Conservation (phyloP, 2,888 invertebrate genomes). For the Xestia sexstrigata region DNA sequence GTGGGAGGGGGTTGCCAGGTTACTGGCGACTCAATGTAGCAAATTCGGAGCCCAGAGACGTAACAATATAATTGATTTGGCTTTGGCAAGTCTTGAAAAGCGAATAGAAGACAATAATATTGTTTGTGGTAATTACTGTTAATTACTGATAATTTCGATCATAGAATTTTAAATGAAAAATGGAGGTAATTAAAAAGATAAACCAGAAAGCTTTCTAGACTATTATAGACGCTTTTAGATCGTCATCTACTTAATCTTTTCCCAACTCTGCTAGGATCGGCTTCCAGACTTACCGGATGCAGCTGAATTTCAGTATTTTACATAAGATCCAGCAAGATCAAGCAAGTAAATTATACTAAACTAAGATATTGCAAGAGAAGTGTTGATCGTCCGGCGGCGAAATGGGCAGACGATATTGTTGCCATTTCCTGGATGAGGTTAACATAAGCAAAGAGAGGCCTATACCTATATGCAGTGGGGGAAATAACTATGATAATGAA, state of each 20-base stretch:
- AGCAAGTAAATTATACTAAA: neutral
- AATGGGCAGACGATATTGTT: no score
- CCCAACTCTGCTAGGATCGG: neutral
- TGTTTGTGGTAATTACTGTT: no score
- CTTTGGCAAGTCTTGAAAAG: slow-evolving; percentile 10
- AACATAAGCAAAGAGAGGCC: no score
- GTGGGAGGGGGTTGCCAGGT: slow-evolving; percentile 38
- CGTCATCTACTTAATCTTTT: neutral
- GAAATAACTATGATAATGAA: no score
- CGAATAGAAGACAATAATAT: neutral
- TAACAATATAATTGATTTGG: slow-evolving; percentile 40
- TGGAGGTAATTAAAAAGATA: neutral
- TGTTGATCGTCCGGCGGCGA: no score
- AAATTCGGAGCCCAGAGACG: slow-evolving; percentile 10
- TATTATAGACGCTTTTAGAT: neutral
- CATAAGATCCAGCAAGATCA: neutral
- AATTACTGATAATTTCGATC: no score
- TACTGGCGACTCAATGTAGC: slow-evolving; percentile 12
- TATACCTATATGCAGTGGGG: no score
- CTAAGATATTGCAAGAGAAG: neutral
- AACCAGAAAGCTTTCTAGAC: neutral
- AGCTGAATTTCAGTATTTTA: neutral
- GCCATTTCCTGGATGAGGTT: no score
- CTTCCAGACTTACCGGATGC: neutral
- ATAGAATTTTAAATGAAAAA: neutral